Percentiles rank a stretch among this genome's conserved stretches.
These are phyloP conservation scores for Meganola albula DNA, from an alignment of 2,888 invertebrate genomes.

Conservation along the genomic window DNA sequence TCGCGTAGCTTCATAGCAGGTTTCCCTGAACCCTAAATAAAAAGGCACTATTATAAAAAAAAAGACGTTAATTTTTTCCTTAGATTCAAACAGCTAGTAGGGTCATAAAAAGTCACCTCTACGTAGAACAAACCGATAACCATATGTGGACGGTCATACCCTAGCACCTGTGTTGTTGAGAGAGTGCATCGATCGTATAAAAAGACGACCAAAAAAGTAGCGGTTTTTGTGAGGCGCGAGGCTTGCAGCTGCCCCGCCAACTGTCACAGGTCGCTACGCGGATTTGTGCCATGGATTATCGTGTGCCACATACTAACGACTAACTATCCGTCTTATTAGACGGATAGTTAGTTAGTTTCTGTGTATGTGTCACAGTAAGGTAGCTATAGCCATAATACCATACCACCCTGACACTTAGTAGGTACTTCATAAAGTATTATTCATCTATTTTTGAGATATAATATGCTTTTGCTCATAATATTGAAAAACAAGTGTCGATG, in stretches of 20 bases:
- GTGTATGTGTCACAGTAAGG: too few species aligned
- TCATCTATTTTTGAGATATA: too few species aligned
- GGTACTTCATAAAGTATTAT: too few species aligned
- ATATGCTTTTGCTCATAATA: too few species aligned
- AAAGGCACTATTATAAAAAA: slow-evolving; percentile 26
- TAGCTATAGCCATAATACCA: too few species aligned
- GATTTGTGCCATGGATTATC: slow-evolving; percentile 61
- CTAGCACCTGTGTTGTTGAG: slow-evolving; percentile 76
- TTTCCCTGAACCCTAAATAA: slow-evolving; percentile 29
- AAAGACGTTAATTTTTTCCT: slow-evolving; percentile 33
- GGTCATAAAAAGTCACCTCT: slow-evolving; percentile 57
- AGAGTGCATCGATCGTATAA: slow-evolving; percentile 68
- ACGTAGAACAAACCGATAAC: slow-evolving; percentile 59
- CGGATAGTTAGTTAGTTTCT: too few species aligned
- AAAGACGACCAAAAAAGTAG: slow-evolving; percentile 71
- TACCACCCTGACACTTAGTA: too few species aligned
- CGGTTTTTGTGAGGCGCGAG: slow-evolving; percentile 73
- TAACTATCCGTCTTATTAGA: slow-evolving; percentile 47
- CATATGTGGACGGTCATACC: slow-evolving; percentile 72
- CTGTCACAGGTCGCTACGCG: slow-evolving; percentile 68
- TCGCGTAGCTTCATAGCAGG: slow-evolving; percentile 19
- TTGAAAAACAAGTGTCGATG: too few species aligned
- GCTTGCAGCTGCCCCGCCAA: slow-evolving; percentile 68
- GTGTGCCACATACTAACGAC: slow-evolving; percentile 50
- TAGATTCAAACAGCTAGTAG: slow-evolving; percentile 42